Conservation (phyloP, 2,888 invertebrate species). For the Tenthredo scrophulariae region DNA sequence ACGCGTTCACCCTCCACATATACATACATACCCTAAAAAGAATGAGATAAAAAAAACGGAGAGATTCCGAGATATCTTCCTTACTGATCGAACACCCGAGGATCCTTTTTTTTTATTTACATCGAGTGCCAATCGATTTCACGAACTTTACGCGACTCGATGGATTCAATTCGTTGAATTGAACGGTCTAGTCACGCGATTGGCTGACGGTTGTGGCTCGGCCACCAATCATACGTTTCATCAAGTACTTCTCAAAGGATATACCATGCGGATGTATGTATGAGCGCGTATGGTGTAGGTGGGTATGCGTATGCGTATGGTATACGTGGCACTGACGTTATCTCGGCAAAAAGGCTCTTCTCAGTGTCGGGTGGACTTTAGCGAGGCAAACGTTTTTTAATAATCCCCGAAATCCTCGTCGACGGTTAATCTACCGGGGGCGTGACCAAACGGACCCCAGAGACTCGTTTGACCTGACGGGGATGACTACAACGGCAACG, state of each 20-base stretch:
- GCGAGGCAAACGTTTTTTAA: constrained; percentile 48
- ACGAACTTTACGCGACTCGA: constrained; percentile 34
- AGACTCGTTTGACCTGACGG: constrained; percentile 46
- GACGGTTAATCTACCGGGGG: constrained; percentile 47
- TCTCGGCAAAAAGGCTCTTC: neutral
- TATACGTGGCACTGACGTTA: neutral
- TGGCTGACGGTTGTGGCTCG: constrained; percentile 7
- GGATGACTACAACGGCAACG: constrained; percentile 34
- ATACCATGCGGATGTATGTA: neutral
- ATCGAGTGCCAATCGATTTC: constrained; percentile 47
- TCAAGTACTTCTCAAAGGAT: neutral
- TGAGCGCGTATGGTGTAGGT: constrained; percentile 1
- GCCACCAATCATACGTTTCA: constrained; percentile 1
- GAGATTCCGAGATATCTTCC: constrained; percentile 41
- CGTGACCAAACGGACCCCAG: constrained; percentile 38
- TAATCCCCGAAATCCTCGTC: constrained; percentile 48
- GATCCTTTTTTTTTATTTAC: constrained; percentile 47
- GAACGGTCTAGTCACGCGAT: constrained; percentile 35
- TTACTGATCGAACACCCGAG: constrained; percentile 37
- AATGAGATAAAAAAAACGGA: neutral
- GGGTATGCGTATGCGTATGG: neutral
- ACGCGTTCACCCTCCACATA: neutral
- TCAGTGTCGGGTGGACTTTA: constrained; percentile 1
- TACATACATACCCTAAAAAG: neutral
- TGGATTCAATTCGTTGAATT: constrained; percentile 44